Conservation (phyloP, 2,113 vertebrate genomes). For the Vimba vimba region DNA sequence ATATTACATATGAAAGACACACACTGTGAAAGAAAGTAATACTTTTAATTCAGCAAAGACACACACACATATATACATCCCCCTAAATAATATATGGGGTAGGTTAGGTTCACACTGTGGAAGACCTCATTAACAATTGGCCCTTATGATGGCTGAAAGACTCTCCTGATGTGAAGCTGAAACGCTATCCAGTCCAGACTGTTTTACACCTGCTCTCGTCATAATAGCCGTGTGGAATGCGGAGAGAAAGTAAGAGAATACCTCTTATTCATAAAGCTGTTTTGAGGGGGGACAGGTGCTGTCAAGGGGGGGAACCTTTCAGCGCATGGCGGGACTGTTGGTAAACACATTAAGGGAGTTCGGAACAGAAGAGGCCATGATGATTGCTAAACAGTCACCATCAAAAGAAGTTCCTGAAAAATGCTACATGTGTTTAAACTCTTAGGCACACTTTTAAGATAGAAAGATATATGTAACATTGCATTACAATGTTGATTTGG, state of each 20-base stretch:
- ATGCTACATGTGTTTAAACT: not conserved
- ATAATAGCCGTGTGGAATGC: conserved; percentile 61
- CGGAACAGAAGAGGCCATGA: not conserved
- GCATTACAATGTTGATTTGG: not conserved
- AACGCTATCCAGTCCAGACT: conserved; percentile 29
- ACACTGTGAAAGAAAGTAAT: too few species aligned
- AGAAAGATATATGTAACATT: not conserved
- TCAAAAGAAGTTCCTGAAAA: not conserved
- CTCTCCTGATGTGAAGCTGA: conserved; percentile 26
- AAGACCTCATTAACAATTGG: conserved; percentile 23
- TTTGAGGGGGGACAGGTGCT: conserved; percentile 59
- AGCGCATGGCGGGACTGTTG: conserved; percentile 11
- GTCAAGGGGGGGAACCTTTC: conserved; percentile 9
- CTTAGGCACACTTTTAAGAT: not conserved
- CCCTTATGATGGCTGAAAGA: conserved; percentile 24
- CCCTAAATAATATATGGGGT: not conserved
- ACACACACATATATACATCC: not conserved
- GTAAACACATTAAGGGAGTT: conserved; percentile 45
- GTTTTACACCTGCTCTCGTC: conserved; percentile 64
- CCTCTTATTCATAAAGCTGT: conserved; percentile 53
- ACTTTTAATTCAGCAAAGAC: too few species aligned
- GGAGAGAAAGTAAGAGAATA: conserved; percentile 60
- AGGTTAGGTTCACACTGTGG: conserved; percentile 33
- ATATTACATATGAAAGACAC: too few species aligned
- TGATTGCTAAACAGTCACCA: not conserved